phyloP scores from a whole-genome alignment of 2,113 vertebrate species.

The Dasyurus viverrinus region DNA sequence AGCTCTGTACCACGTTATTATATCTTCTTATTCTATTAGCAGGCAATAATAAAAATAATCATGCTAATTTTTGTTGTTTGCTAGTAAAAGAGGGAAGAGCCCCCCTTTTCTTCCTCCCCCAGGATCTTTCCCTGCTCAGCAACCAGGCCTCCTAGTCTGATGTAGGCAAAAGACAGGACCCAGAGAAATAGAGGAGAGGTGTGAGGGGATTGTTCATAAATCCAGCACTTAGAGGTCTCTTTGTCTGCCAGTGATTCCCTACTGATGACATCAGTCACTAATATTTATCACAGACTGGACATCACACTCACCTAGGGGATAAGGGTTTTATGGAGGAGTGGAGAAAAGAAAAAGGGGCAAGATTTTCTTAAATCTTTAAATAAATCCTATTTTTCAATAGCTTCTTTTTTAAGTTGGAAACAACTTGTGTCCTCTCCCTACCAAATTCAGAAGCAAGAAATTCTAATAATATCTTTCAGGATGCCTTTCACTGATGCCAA shows the following conservation, averaged over 20 bases:
- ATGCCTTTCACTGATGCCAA: neutral
- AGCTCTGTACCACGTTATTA: neutral
- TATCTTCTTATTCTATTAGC: conserved; percentile 19
- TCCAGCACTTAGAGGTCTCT: neutral
- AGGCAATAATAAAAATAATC: conserved; percentile 7
- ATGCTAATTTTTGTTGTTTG: neutral
- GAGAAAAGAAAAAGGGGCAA: neutral
- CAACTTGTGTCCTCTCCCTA: neutral
- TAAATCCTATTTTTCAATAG: neutral
- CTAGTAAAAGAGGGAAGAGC: neutral
- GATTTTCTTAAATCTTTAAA: neutral
- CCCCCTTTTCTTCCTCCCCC: neutral
- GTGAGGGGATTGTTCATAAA: neutral
- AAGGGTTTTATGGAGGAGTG: neutral
- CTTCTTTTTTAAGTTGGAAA: neutral
- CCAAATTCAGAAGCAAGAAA: neutral
- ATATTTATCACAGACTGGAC: neutral
- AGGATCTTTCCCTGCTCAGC: neutral
- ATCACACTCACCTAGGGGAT: neutral
- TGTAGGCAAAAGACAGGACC: neutral
- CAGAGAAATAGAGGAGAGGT: neutral
- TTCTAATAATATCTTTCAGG: neutral
- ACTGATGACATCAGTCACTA: neutral
- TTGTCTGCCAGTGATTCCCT: neutral
- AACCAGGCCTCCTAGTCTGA: neutral